Evolutionary conservation across 2,113 vertebrate species (phyloP).

Genomic region (Cyprinodon variegatus): DNA sequence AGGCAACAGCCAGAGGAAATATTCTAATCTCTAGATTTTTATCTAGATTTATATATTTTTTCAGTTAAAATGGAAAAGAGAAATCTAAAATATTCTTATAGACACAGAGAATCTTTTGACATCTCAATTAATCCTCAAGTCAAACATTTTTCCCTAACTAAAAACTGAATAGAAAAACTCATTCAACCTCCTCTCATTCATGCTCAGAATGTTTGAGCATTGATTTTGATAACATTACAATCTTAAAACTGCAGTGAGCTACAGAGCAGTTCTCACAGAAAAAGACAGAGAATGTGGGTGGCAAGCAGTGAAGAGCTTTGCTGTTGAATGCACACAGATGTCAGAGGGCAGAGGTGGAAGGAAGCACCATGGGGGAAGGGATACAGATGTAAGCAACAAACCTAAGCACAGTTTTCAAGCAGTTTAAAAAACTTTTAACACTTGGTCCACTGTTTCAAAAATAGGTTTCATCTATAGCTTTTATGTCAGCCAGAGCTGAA

Average conservation of each 20-base stretch:
- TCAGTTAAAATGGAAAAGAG: background rate
- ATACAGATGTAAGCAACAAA: slow-evolving; percentile 21
- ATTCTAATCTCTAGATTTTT: background rate
- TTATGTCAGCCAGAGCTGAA: background rate
- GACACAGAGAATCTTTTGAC: background rate
- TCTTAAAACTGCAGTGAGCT: slow-evolving; percentile 13
- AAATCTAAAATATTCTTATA: background rate
- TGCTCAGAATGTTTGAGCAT: background rate
- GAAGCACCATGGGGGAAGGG: slow-evolving; percentile 20
- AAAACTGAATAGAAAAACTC: background rate
- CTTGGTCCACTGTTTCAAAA: background rate
- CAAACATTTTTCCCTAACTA: background rate
- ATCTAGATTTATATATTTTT: too few species aligned
- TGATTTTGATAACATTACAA: too few species aligned
- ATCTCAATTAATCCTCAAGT: background rate
- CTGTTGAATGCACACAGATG: slow-evolving; percentile 58
- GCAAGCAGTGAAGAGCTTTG: slow-evolving; percentile 67
- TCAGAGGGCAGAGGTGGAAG: slow-evolving; percentile 49
- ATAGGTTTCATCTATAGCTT: background rate
- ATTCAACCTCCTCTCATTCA: background rate
- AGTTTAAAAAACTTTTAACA: background rate
- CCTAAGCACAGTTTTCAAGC: background rate
- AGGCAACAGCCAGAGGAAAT: background rate
- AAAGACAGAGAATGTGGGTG: slow-evolving; percentile 62
- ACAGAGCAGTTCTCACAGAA: slow-evolving; percentile 23